phyloP scores from a whole-genome alignment of 2,888 invertebrate genomes.

The Pilophorus perplexus region DNA sequence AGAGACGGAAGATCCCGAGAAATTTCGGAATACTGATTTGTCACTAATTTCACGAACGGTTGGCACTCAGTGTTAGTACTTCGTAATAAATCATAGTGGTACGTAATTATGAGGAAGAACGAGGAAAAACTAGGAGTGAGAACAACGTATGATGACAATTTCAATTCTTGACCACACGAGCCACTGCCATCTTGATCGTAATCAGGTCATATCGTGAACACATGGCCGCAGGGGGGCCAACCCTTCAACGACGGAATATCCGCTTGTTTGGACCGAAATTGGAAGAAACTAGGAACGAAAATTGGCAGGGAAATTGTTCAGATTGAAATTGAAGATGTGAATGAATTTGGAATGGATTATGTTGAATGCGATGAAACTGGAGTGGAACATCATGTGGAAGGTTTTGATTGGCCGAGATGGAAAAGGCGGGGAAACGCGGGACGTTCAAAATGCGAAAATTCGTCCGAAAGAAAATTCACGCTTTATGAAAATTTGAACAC shows the following conservation, averaged over 20 bases:
- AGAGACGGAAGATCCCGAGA: constrained; percentile 12
- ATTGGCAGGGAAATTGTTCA: too few relatives aligned
- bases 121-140: constrained; percentile 7
- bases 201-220: constrained; percentile 32
- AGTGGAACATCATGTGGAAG: constrained; percentile 46
- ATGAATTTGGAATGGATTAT: too few relatives aligned
- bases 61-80: constrained; percentile 4
- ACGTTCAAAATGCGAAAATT: too few relatives aligned
- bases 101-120: constrained; percentile 4
- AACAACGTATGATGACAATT: constrained; percentile 46
- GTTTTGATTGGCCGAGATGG: constrained; percentile 43
- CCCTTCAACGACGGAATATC: too few relatives aligned
- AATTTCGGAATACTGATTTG: background rate
- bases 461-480: too few relatives aligned
- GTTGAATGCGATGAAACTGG: too few relatives aligned
- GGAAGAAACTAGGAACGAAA: too few relatives aligned
- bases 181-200: constrained; percentile 41
- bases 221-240: constrained; percentile 34
- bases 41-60: background rate
- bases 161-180: constrained; percentile 39
- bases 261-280: too few relatives aligned
- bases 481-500: too few relatives aligned
- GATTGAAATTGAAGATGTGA: too few relatives aligned
- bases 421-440: background rate
- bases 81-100: constrained; percentile 13